Base-by-base conservation (phyloP, 1,140 invertebrate genomes). In the Hesperophylax magnus region DNA sequence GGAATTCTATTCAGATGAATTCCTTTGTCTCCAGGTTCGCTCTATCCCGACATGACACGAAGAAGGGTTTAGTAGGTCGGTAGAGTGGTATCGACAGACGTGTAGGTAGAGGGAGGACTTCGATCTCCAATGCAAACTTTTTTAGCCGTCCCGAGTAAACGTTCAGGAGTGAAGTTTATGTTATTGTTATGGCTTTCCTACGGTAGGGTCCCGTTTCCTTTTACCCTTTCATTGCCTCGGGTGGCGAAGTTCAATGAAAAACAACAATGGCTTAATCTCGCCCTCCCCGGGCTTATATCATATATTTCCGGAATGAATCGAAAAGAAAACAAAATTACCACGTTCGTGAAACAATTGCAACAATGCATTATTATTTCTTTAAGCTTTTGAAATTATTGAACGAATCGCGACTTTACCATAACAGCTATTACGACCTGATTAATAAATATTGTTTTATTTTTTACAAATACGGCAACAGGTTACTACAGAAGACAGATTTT, bases 81-180 rank as follows among this genome's bases (percentile, higher is more conserved):
- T 5, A 7, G 18, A 20, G 39, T 20, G 22, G 71, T 31, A 56
- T 54, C 18, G n/a, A 22, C 27, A 56, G 47, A 74, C 47, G 77
- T 77, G 69, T 60, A 56, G 53, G 39, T 20, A 18, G 34, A 34
- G 34, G 7, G 34, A 8, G 39, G 39, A 27, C 39, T 81, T 79
- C 79, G 75, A 81, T 81, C 71, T 78, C 53, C n/a, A 56, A 78
- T 76, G 75, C 80, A 81, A 83, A 83, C 75, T 80, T 83, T 71
- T 77, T 61, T 81, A 79, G 61, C 69, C 67, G 58, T 79, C 67
- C 61, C 69, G 14, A 77, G 78, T 65, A 81, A 83, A 83, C 79
- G 82, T 81, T 76, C 79, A 71, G 79, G 52, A 81, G 76, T 74
- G 79, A 83, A 80, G 80, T 84, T 81, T 84, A 84, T 81, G 82